phyloP scores from a whole-genome alignment of 2,888 invertebrate genomes.

The Epistrophe eligans region DNA sequence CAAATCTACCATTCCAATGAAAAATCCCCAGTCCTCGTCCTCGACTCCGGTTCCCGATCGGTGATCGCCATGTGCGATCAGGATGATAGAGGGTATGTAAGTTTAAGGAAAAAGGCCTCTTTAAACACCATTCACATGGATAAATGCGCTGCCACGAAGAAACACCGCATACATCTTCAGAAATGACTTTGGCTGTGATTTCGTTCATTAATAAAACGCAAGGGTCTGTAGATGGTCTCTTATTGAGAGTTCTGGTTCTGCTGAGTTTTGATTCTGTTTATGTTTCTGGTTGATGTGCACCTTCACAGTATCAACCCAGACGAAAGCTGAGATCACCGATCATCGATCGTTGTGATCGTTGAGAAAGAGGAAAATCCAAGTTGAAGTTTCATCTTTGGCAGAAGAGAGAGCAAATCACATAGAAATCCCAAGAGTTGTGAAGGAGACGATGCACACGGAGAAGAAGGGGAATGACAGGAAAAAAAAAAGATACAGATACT shows the following conservation, averaged over 20 bases:
- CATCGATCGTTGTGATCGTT: slow-evolving; percentile 36
- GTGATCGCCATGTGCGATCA: slow-evolving; percentile 21
- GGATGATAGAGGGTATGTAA: slow-evolving; percentile 25
- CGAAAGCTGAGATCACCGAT: slow-evolving; percentile 44
- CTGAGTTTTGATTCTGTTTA: background rate
- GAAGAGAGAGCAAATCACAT: slow-evolving; percentile 52
- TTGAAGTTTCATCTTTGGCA: slow-evolving; percentile 24
- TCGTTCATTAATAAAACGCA: slow-evolving; percentile 76
- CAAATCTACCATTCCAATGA: slow-evolving; percentile 71
- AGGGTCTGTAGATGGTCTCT: slow-evolving; percentile 21
- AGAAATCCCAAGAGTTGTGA: slow-evolving; percentile 32
- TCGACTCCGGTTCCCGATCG: background rate
- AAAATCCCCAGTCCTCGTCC: slow-evolving; percentile 34
- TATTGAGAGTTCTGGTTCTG: too few relatives aligned
- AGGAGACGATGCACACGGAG: background rate
- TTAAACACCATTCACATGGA: slow-evolving; percentile 72
- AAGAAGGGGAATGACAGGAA: background rate
- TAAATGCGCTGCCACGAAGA: slow-evolving; percentile 59
- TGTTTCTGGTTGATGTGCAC: slow-evolving; percentile 15
- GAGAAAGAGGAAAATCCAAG: slow-evolving; percentile 2
- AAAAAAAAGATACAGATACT: slow-evolving; percentile 62
- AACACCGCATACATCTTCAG: slow-evolving; percentile 67
- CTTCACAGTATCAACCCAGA: slow-evolving; percentile 22
- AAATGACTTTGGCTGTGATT: slow-evolving; percentile 73
- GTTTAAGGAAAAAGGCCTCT: slow-evolving; percentile 36